These are phyloP conservation scores for Drosophila atroscutellata DNA, from an alignment of 2,888 invertebrate genomes.

Conservation along the genomic window DNA sequence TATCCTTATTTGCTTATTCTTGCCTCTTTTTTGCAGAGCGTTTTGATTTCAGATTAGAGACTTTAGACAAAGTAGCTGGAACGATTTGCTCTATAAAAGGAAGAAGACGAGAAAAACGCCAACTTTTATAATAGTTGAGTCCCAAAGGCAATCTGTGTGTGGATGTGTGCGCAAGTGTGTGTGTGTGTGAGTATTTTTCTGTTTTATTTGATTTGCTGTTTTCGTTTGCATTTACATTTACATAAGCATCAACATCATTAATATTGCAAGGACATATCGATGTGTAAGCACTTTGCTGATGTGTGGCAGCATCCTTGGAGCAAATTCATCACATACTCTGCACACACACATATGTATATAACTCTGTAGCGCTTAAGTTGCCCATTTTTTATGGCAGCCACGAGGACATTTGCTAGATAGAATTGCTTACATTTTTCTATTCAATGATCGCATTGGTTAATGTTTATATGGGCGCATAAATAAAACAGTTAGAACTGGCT, in stretches of 20 bases:
- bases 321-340: not conserved
- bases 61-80: constrained; percentile 32
- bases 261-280: constrained; percentile 66
- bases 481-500: not conserved
- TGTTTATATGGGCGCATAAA: not conserved
- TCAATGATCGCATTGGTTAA: not conserved
- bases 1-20: constrained; percentile 38
- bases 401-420: not conserved
- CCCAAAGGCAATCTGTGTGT: not conserved
- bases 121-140: constrained; percentile 21
- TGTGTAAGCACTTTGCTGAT: constrained; percentile 46
- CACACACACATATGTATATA: not conserved
- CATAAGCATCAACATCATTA: constrained; percentile 75
- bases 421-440: constrained; percentile 1
- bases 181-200: constrained; percentile 21
- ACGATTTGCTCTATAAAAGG: constrained; percentile 34
- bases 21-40: constrained; percentile 33
- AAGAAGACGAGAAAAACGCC: constrained; percentile 11
- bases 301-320: not conserved
- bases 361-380: too few relatives aligned
- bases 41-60: constrained; percentile 54
- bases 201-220: constrained; percentile 60
- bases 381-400: not conserved
- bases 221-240: constrained; percentile 52
- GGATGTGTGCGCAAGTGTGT: not conserved